phyloP scores from a whole-genome alignment of 2,888 invertebrate species.

The Ophioninae sp. region DNA sequence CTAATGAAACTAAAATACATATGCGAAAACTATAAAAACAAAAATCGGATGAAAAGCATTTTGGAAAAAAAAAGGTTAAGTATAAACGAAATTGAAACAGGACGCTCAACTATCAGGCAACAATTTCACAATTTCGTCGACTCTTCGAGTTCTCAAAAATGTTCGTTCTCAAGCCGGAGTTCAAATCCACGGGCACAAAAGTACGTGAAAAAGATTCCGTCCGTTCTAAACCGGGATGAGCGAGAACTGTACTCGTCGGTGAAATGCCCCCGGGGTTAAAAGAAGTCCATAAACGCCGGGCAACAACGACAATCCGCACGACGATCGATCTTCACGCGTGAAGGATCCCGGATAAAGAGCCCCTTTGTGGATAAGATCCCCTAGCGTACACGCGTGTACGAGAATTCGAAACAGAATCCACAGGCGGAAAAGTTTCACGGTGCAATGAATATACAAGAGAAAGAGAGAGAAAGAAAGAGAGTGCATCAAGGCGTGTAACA shows the following conservation, averaged over 20 bases:
- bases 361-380: conserved; percentile 40
- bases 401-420: conserved; percentile 42
- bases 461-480: not conserved
- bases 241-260: conserved; percentile 1
- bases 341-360: conserved; percentile 26
- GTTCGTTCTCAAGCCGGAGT: no score
- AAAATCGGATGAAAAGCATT: not conserved
- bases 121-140: no score
- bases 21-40: not conserved
- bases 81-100: no score
- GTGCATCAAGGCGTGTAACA: not conserved
- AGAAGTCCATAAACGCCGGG: conserved; percentile 25
- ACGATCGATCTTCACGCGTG: conserved; percentile 53
- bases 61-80: not conserved
- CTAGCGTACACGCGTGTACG: conserved; percentile 20
- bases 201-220: no score
- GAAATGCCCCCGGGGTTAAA: conserved; percentile 15
- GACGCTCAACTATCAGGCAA: no score
- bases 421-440: not conserved
- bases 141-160: no score
- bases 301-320: conserved; percentile 37
- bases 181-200: no score
- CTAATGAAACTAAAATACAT: not conserved
- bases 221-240: no score
- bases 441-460: not conserved